Evolutionary conservation across 1,140 invertebrate species (phyloP), one percentile per base, ranked within the genome.

Genomic region (Dermatophagoides farinae): DNA sequence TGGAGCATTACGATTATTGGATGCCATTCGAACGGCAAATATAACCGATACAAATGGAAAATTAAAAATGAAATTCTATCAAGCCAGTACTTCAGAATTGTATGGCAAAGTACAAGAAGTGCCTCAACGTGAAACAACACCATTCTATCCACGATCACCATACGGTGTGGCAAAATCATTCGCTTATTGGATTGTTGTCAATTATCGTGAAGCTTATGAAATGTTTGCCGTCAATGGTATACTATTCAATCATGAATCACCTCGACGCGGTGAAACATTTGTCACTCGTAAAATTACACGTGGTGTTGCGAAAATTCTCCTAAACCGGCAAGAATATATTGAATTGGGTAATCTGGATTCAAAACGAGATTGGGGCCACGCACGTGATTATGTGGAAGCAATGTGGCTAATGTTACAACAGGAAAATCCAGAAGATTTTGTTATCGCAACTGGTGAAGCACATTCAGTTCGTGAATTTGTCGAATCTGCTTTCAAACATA

Each of bases 351-450:
- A 97, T 73, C 75, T 99, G 61, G 90, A 97, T 74, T 85, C 93
- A 16, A 84, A 85, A 71, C 77, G 96, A 69, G 96, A 99, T 74
- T 99, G 96, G 96, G 96, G 96, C 12, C 96, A 99, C 77, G 96
- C 96, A 0, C 89, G 82, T 72, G 95, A 98, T 75, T 99, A 97
- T 75, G 88, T 98, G 37, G 87, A 97, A 78, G 95, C 92, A 12
- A 99, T 99, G 96, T 99, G 93, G 93, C 71, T 93, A 69, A 99
- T 99, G 88, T 75, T 99, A n/a, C 96, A 99, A 72, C 84, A 88
- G 71, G 80, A 90, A 0, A 73, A 75, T 47, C 86, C 95, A 0
- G 86, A 97, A 52, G 93, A 99, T 75, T 98, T 85, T 77, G 93
- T 99, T 1, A 91, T 99, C 66, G 89, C 95, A 1, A 97, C 91